Percentiles rank a stretch among this genome's conserved stretches.
Evolutionary conservation across 2,888 invertebrate species (phyloP).

Genomic region (Pardosa pseudoannulata): DNA sequence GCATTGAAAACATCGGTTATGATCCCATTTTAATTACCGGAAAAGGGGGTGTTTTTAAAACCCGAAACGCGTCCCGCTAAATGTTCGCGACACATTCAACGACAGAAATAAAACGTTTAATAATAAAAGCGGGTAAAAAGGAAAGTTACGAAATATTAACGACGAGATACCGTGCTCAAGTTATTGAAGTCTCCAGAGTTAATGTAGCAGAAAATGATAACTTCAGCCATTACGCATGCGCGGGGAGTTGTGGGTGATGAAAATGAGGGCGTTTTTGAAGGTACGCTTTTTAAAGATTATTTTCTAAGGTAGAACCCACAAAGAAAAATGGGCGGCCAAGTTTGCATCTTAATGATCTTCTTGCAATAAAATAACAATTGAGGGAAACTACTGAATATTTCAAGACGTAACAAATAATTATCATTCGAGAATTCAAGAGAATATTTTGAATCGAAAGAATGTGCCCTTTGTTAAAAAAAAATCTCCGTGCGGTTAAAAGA

Average conservation of each 20-base stretch:
- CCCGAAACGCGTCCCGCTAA: background rate
- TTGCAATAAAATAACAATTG: background rate
- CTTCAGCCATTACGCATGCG: slow-evolving; percentile 52
- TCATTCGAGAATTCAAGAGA: too few relatives aligned
- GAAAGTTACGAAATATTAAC: slow-evolving; percentile 46
- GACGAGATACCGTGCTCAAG: slow-evolving; percentile 41
- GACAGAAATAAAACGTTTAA: slow-evolving; percentile 35
- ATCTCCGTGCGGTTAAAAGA: too few relatives aligned
- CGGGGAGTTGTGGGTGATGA: background rate
- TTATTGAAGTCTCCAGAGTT: slow-evolving; percentile 34
- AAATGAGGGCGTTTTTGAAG: background rate
- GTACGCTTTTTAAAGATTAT: background rate
- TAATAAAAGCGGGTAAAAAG: slow-evolving; percentile 51
- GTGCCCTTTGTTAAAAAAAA: too few relatives aligned
- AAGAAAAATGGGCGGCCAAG: background rate
- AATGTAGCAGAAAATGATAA: slow-evolving; percentile 67
- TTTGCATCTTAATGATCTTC: background rate
- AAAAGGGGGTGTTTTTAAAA: slow-evolving; percentile 22
- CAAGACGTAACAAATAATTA: too few relatives aligned
- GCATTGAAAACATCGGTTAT: slow-evolving; percentile 52
- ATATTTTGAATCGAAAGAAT: too few relatives aligned
- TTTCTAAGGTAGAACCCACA: background rate
- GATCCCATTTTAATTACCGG: slow-evolving; percentile 48
- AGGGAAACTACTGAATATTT: background rate
- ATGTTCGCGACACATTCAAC: slow-evolving; percentile 1